A percentile compares a stretch with the other conserved stretches of the same genome.
These are phyloP conservation scores for Andrena praecox DNA, from an alignment of 2,888 invertebrate genomes.

Conservation along the genomic window DNA sequence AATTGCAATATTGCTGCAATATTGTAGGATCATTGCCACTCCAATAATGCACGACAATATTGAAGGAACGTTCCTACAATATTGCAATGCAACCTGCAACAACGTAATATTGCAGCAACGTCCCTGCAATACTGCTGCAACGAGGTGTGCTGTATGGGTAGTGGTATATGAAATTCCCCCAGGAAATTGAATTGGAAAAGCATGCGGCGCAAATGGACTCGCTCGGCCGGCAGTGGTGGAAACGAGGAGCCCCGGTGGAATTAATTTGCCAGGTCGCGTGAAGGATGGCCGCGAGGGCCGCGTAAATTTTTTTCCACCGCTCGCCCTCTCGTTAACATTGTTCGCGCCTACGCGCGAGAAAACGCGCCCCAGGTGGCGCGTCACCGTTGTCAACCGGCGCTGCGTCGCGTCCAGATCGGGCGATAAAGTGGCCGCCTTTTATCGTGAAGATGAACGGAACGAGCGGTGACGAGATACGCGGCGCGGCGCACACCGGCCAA, in stretches of 20 bases:
- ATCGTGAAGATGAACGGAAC: conserved; percentile 48
- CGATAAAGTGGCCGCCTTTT: conserved; percentile 64
- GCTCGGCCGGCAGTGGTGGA: conserved; percentile 6
- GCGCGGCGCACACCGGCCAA: conserved; percentile 23
- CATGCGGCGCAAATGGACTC: too few species aligned
- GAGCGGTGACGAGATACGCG: conserved; percentile 24
- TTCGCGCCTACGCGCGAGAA: conserved; percentile 67
- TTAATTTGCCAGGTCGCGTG: conserved; percentile 25
- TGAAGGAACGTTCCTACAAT: too few species aligned
- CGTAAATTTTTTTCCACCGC: conserved; percentile 58
- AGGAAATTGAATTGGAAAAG: not conserved
- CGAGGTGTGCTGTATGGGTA: too few species aligned
- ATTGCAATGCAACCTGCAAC: too few species aligned
- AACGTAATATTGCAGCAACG: too few species aligned
- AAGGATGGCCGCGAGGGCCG: conserved; percentile 32
- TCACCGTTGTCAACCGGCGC: conserved; percentile 60
- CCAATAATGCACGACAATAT: too few species aligned
- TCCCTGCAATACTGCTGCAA: too few species aligned
- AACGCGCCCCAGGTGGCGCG: conserved; percentile 66
- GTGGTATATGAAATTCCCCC: not conserved
- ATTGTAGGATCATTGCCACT: too few species aligned
- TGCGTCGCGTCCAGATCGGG: conserved; percentile 55
- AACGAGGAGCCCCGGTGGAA: conserved; percentile 6
- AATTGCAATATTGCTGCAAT: too few species aligned
- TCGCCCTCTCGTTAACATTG: conserved; percentile 66